These are phyloP conservation scores for Probaryconus sp. DNA, from an alignment of 1,140 invertebrate genomes.

Conservation along the genomic window DNA sequence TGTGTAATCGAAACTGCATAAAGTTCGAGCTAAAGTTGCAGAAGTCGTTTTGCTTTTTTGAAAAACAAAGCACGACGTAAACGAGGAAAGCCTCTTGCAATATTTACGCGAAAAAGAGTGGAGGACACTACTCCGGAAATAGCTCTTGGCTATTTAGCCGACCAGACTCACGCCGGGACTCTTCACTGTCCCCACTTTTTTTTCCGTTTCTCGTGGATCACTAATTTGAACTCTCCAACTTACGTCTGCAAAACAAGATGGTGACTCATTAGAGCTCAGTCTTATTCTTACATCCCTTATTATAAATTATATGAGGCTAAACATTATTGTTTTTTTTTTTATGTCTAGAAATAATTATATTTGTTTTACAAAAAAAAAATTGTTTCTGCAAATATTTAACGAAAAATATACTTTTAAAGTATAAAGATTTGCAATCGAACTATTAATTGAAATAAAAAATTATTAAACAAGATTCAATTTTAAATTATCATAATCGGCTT, in stretches of 20 bases:
- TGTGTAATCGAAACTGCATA: conserved; percentile 7
- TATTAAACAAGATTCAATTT: too few species aligned
- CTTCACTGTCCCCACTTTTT: conserved; percentile 43
- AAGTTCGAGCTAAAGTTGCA: conserved; percentile 1
- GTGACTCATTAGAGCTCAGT: conserved; percentile 53
- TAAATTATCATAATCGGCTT: too few species aligned
- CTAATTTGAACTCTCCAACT: conserved; percentile 49
- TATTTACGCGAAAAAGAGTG: conserved; percentile 59
- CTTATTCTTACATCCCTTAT: conserved; percentile 21
- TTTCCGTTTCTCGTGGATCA: conserved; percentile 36
- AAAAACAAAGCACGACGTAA: conserved; percentile 47
- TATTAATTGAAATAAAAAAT: too few species aligned
- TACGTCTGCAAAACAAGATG: conserved; percentile 42
- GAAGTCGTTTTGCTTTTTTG: conserved; percentile 24
- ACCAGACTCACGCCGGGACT: conserved; percentile 50
- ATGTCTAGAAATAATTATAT: too few species aligned
- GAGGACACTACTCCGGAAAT: conserved; percentile 61
- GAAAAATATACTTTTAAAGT: too few species aligned
- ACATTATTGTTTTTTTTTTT: too few species aligned
- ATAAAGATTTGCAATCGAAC: too few species aligned
- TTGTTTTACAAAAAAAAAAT: too few species aligned
- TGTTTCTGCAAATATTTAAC: too few species aligned
- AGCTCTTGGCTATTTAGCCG: conserved; percentile 65
- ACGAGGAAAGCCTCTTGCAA: conserved; percentile 55
- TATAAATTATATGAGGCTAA: conserved; percentile 9